phyloP scores from a whole-genome alignment of 2,113 vertebrate species.

The Amphiprion percula region DNA sequence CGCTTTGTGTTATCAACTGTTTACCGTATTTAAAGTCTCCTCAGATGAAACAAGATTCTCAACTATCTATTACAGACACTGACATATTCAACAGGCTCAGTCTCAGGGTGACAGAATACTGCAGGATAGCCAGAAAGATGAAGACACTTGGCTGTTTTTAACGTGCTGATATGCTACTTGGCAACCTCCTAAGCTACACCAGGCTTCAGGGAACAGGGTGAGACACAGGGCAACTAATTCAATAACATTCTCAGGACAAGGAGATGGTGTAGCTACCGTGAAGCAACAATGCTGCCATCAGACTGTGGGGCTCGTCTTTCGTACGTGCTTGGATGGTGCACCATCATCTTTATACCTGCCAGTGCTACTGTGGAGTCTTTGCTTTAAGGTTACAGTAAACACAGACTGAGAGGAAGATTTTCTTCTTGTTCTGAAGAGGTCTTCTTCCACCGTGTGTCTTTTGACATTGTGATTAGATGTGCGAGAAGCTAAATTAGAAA shows the following conservation, averaged over 20 bases:
- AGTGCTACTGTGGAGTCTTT: constrained; percentile 42
- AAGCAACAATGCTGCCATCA: constrained; percentile 41
- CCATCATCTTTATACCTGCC: constrained; percentile 27
- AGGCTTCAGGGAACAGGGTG: constrained; percentile 68
- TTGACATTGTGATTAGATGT: background rate
- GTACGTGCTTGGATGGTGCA: constrained; percentile 51
- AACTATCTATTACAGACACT: background rate
- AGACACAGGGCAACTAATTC: constrained; percentile 74
- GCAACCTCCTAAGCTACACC: constrained; percentile 38
- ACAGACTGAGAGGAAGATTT: background rate
- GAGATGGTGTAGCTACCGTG: constrained; percentile 47
- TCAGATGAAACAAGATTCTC: constrained; percentile 5
- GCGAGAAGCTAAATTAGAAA: background rate
- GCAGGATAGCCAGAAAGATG: background rate
- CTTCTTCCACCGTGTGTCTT: background rate
- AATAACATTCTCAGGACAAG: constrained; percentile 68
- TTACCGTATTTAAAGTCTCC: background rate
- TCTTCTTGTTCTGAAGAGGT: background rate
- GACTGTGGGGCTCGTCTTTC: constrained; percentile 30
- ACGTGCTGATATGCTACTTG: constrained; percentile 43
- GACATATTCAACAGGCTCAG: background rate
- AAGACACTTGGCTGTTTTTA: constrained; percentile 34
- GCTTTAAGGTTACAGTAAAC: constrained; percentile 32
- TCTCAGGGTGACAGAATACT: background rate
- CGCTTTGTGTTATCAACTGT: background rate